Evolutionary conservation across 2,888 invertebrate genomes (phyloP).

Genomic region (Deladenus siricidicola): DNA sequence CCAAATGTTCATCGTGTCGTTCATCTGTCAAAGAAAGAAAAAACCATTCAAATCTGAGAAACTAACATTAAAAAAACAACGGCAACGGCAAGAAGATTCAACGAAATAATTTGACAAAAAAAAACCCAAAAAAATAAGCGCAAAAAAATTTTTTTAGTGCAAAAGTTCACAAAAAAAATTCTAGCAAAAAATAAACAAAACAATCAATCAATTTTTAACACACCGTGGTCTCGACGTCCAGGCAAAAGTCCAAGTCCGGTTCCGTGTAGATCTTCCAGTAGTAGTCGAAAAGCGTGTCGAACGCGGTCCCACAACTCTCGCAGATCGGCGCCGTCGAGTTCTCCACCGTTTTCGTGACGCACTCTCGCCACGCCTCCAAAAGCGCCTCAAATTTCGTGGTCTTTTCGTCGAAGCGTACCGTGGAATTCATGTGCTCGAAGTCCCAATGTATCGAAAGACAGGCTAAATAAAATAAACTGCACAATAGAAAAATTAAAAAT

Average conservation of each 20-base stretch:
- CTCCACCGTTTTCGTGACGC: constrained; percentile 41
- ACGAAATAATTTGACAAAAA: too few species aligned
- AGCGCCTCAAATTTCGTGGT: constrained; percentile 25
- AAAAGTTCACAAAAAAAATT: too few species aligned
- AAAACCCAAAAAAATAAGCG: background rate
- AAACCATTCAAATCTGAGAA: background rate
- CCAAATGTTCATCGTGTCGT: constrained; percentile 51
- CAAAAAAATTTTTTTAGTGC: background rate
- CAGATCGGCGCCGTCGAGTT: constrained; percentile 32
- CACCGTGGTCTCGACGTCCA: constrained; percentile 53
- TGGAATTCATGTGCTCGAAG: constrained; percentile 29
- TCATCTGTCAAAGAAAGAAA: constrained; percentile 34
- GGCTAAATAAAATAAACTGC: constrained; percentile 23
- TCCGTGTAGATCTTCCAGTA: constrained; percentile 51
- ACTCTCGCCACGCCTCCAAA: constrained; percentile 40
- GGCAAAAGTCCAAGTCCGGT: constrained; percentile 47
- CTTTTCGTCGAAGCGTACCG: constrained; percentile 33
- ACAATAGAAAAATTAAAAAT: background rate
- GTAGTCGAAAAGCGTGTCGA: constrained; percentile 38
- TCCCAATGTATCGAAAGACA: constrained; percentile 31
- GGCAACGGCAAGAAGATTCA: too few species aligned
- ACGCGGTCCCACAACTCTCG: constrained; percentile 30
- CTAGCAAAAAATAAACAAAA: too few species aligned
- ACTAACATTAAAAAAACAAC: background rate
- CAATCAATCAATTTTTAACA: too few species aligned